Evolutionary conservation across 1,140 invertebrate species (phyloP).

Genomic region (Eciton burchellii): DNA sequence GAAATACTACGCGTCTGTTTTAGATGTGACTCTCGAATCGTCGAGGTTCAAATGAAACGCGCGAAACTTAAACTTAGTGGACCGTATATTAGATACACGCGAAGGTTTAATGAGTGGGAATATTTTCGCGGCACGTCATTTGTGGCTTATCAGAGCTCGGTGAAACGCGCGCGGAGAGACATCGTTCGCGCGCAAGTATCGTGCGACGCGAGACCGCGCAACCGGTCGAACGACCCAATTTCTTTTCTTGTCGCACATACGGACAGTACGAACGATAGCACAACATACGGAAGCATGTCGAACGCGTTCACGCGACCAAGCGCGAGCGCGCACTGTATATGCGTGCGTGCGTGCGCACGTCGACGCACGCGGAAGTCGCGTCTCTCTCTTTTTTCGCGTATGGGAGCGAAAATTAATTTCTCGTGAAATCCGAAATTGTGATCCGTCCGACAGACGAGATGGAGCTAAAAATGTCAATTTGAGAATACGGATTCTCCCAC

Average conservation of each 20-base stretch:
- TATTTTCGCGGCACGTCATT: background rate
- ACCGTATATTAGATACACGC: background rate
- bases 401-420: too few relatives aligned
- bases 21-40: too few relatives aligned
- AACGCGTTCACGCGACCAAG: background rate
- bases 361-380: constrained; percentile 46
- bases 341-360: constrained; percentile 13
- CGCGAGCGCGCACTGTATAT: background rate
- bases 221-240: constrained; percentile 59
- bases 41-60: background rate
- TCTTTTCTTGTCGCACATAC: constrained; percentile 33
- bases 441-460: too few relatives aligned
- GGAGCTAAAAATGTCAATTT: background rate
- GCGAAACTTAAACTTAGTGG: background rate
- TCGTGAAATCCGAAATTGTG: too few relatives aligned
- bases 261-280: constrained; percentile 9
- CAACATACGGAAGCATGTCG: background rate
- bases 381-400: background rate
- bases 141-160: constrained; percentile 6
- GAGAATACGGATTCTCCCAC: background rate
- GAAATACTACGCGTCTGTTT: too few relatives aligned
- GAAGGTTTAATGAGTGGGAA: background rate
- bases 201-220: background rate
- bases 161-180: constrained; percentile 21
- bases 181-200: background rate